These are phyloP conservation scores for Psittacara wagleri DNA, from an alignment of 2,113 vertebrate species.

Conservation along the genomic window DNA sequence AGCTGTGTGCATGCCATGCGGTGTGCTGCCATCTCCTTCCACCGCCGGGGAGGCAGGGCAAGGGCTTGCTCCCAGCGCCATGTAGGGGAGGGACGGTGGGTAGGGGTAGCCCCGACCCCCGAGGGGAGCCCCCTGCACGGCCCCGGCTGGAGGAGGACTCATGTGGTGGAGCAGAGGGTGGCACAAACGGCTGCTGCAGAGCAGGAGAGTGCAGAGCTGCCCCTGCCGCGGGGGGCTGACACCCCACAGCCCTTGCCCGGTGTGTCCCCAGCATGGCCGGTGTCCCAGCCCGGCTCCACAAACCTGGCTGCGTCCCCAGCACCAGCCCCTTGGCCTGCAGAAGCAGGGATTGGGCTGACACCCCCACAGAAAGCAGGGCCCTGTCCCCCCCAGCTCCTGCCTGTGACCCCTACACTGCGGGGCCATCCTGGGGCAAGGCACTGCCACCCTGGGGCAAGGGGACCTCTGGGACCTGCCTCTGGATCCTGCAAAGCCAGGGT, in stretches of 20 bases:
- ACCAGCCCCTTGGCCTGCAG: neutral
- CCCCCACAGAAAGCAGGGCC: neutral
- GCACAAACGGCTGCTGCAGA: rapidly evolving
- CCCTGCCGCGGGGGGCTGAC: neutral
- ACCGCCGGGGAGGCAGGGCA: neutral
- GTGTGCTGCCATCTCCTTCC: neutral
- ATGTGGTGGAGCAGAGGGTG: neutral
- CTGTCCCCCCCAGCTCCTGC: neutral
- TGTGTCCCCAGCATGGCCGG: rapidly evolving
- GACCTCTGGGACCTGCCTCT: neutral
- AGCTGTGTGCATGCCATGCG: neutral
- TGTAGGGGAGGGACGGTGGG: neutral
- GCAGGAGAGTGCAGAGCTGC: rapidly evolving
- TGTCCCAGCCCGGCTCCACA: neutral
- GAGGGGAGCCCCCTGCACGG: neutral
- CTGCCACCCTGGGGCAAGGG: rapidly evolving
- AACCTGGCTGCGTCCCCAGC: neutral
- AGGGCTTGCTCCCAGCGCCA: rapidly evolving
- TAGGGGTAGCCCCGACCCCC: neutral
- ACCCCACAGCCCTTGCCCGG: rapidly evolving
- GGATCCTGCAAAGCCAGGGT: neutral
- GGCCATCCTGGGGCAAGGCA: neutral
- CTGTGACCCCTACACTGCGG: rapidly evolving
- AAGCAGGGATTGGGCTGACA: neutral
- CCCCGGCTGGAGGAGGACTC: neutral